A percentile compares a stretch with the other conserved stretches of the same genome.
phyloP scores from a whole-genome alignment of 2,888 invertebrate genomes.

The Rhodophaea formosa region DNA sequence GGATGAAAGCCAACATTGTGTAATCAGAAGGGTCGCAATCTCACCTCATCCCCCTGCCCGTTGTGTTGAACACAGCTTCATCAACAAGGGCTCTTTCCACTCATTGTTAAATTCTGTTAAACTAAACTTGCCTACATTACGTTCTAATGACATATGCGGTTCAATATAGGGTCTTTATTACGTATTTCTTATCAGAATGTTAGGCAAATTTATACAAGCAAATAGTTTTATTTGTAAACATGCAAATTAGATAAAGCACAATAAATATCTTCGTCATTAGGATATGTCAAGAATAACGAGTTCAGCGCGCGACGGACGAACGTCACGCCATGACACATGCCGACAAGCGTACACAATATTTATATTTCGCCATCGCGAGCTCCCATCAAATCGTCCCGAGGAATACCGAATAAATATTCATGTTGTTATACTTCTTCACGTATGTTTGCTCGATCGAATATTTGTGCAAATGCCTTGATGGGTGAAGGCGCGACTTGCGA shows the following conservation, averaged over 20 bases:
- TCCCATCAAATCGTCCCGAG: constrained; percentile 27
- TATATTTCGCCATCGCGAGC: constrained; percentile 27
- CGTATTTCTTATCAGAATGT: not conserved
- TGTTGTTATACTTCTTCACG: constrained; percentile 27
- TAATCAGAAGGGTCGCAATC: constrained; percentile 81
- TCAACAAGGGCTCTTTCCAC: constrained; percentile 74
- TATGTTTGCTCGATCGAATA: constrained; percentile 41
- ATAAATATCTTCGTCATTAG: constrained; percentile 30
- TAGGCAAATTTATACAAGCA: not conserved
- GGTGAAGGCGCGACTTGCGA: constrained; percentile 29
- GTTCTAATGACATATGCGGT: constrained; percentile 2
- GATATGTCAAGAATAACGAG: constrained; percentile 37
- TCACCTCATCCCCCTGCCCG: constrained; percentile 62
- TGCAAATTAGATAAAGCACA: too few relatives aligned
- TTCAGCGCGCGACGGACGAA: constrained; percentile 18
- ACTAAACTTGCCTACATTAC: constrained; percentile 49
- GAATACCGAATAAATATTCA: constrained; percentile 28
- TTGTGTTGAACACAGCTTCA: constrained; percentile 76
- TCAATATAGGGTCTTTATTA: not conserved
- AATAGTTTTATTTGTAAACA: not conserved
- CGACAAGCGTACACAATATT: constrained; percentile 21
- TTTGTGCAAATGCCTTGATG: constrained; percentile 44
- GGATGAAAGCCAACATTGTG: constrained; percentile 80
- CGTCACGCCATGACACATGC: constrained; percentile 22
- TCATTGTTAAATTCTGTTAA: constrained; percentile 68